Conservation (phyloP, 2,888 invertebrate species). For the Dolichopus griseipennis region DNA sequence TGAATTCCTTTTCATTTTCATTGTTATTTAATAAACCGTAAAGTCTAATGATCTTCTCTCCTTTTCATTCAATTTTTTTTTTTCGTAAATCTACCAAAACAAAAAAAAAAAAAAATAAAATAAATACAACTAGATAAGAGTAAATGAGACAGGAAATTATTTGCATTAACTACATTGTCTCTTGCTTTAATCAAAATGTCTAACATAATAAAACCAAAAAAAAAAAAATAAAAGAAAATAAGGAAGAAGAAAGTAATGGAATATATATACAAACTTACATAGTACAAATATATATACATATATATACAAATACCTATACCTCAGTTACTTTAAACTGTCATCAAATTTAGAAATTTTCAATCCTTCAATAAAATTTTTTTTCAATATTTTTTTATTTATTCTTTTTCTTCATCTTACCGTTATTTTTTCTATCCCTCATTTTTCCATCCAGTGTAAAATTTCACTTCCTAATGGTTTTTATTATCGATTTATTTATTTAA, state of each 20-base stretch:
- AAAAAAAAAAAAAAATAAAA: neutral
- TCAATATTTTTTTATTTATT: neutral
- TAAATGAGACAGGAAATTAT: neutral
- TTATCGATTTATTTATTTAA: neutral
- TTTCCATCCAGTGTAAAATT: too few species aligned
- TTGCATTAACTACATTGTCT: neutral
- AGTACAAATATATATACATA: too few species aligned
- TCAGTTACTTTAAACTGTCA: neutral
- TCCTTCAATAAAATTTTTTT: neutral
- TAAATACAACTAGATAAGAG: neutral
- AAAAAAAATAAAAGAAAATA: too few species aligned
- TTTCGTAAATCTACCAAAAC: neutral
- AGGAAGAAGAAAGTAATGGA: neutral
- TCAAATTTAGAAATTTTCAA: neutral
- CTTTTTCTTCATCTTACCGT: neutral
- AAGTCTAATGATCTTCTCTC: constrained; percentile 5
- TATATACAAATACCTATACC: too few species aligned
- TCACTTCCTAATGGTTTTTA: neutral
- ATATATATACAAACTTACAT: too few species aligned
- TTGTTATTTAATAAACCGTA: constrained; percentile 8
- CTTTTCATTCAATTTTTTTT: neutral
- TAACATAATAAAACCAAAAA: too few species aligned
- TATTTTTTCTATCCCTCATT: neutral
- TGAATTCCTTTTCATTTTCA: constrained; percentile 8
- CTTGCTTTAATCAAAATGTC: neutral